Base-by-base conservation (phyloP, 2,797 vertebrate genomes). In the Sebastes minor region DNA sequence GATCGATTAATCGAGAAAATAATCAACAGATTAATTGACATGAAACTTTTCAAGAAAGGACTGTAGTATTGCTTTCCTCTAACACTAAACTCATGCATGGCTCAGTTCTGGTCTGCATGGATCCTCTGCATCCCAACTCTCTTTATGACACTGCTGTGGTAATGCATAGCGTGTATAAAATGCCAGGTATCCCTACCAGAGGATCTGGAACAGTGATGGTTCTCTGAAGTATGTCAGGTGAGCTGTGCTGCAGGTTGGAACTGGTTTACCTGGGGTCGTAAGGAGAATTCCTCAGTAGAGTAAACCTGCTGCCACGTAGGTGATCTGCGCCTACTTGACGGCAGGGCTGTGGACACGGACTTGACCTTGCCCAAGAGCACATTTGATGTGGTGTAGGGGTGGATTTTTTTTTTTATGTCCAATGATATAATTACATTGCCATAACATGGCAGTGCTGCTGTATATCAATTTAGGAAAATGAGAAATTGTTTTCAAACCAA, bases 181-280 rank as follows among this genome's bases (percentile, higher is more conserved):
- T 35, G 68, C 63, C 57, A 42, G 53, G 74, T 63, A 14, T 74
- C 33, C 35, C 71, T 53, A 52, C 56, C 55, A 8, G 60, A 81
- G 80, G 68, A 86, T 63, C 49, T 76, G 77, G 33, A 87, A 53
- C 25, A 12, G 61, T 6, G 20, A 49, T 52, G 83, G 62, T 71
- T 62, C 59, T 80, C 72, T 64, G 56, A 91, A 91, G 74, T 82
- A 78, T 90, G 89, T 90, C 53, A 69, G 68, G 79, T 25, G 69
- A 90, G 91, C 69, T 14, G 85, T 14, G 69, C 80, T 91, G 88
- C 95, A 95, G 94, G 94, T 95, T 94, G 83, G 63, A 93, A 95
- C 95, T 94, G 91, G 93, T 94, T 94, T 82, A 84, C 88, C 74
- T 71, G 84, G 81, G 88, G 89, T 89, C 78, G 59, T 84, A 71